These are phyloP conservation scores for Calephelis nemesis DNA, from an alignment of 1,140 invertebrate species.

Conservation along the genomic window DNA sequence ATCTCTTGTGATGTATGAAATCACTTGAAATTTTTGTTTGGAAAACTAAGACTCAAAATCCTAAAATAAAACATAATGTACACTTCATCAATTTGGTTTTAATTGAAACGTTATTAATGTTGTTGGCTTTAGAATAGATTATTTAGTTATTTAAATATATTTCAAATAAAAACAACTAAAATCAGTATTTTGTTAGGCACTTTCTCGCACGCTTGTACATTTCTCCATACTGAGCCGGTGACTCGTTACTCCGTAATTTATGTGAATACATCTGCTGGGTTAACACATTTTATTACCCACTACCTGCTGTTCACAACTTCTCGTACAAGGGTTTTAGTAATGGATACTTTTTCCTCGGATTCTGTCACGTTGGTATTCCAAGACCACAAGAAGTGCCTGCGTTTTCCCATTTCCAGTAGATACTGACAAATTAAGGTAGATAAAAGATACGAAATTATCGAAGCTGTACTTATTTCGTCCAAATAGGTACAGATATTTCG, in stretches of 20 bases:
- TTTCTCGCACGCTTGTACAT: background rate
- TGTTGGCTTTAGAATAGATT: no score
- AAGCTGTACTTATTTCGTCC: no score
- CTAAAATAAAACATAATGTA: no score
- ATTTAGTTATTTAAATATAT: no score
- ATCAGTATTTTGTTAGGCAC: no score
- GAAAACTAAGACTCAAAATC: no score
- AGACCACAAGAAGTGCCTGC: background rate
- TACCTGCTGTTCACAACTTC: slow-evolving; percentile 11
- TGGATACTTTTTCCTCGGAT: slow-evolving; percentile 10
- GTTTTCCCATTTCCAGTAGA: background rate
- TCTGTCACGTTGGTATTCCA: slow-evolving; percentile 1
- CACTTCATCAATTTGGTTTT: background rate
- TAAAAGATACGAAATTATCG: no score
- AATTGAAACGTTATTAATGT: background rate
- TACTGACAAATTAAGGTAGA: background rate
- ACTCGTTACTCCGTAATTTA: slow-evolving; percentile 11
- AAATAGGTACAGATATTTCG: no score
- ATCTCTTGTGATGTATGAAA: no score
- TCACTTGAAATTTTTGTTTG: no score
- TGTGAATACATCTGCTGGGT: slow-evolving; percentile 14
- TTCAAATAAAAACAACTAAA: no score
- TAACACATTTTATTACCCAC: slow-evolving; percentile 16
- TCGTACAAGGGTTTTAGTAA: slow-evolving; percentile 15
- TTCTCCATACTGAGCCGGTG: slow-evolving; percentile 12